Evolutionary conservation across 2,113 vertebrate species (phyloP), one percentile per base, ranked within the genome.

Genomic region (Monopterus albus): DNA sequence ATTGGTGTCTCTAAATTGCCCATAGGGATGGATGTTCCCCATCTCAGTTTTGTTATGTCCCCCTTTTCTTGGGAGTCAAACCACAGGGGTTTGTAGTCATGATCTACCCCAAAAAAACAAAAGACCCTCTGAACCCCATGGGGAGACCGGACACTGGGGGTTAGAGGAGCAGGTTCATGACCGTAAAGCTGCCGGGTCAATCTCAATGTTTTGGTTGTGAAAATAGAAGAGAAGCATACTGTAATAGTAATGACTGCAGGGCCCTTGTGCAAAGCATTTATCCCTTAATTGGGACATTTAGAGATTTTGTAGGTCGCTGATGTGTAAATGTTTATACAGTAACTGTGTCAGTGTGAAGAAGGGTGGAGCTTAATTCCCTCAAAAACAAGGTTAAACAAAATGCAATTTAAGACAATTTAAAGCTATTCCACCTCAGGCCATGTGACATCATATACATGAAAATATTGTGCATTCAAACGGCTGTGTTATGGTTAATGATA

Each of bases 401-500:
- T 69, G 58, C 52, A 70, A 81, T 79, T 74, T 38, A 62, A 53
- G 47, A 39, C 35, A 43, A 59, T 78, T 78, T 67, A 35, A 65
- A 70, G 66, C 43, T 11, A 18, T 28, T 72, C 60, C 3, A 20
- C 33, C 57, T 82, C 65, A 8, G 47, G 39, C 25, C 26, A n/a
- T 43, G 42, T 63, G 71, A 78, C 60, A 47, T 81, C 67, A 60
- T 43, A 29, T 20, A 23, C 68, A 59, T 15, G 14, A 36, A 29
- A 77, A 78, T 4, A 11, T 42, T 75, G 57, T 42, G 21, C 38
- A 72, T 71, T 43, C 42, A 64, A 52, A 66, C 12, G 2, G 18
- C 72, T 72, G 7, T 71, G 60, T 71, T 79, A 78, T 83, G 80
- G 87, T 50, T 36, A 12, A 8, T 51, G 58, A 83, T 77, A 55